A percentile compares a stretch with the other conserved stretches of the same genome.
Evolutionary conservation across 2,113 vertebrate species (phyloP).

Genomic region (Prunella himalayana): DNA sequence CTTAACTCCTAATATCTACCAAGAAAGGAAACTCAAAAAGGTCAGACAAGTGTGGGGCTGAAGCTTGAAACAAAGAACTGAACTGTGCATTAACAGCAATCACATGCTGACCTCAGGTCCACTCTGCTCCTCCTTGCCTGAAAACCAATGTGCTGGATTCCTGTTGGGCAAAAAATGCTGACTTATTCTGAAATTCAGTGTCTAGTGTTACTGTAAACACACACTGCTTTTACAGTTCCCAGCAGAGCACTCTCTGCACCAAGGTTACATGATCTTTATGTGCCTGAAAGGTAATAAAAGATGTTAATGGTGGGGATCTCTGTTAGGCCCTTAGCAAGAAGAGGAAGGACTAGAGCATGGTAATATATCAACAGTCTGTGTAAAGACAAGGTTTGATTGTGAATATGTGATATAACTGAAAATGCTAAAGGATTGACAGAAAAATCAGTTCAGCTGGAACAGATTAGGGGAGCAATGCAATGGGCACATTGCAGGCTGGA

Average conservation of each 20-base stretch:
- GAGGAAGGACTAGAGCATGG: neutral
- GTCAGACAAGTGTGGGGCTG: neutral
- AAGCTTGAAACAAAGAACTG: neutral
- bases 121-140: neutral
- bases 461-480: neutral
- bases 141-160: neutral
- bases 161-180: neutral
- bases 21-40: neutral
- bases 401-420: neutral
- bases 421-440: neutral
- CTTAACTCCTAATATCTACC: neutral
- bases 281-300: neutral
- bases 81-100: neutral
- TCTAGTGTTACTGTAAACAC: neutral
- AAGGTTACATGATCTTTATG: neutral
- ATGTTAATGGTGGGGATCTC: neutral
- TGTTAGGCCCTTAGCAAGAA: neutral
- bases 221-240: neutral
- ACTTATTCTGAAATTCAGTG: neutral
- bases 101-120: neutral
- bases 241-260: neutral
- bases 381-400: neutral
- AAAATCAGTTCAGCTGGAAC: neutral
- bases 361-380: neutral
- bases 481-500: neutral